Percentiles rank a stretch among this genome's conserved stretches.
Evolutionary conservation across 2,113 vertebrate genomes (phyloP).

Genomic region (Carassius auratus): DNA sequence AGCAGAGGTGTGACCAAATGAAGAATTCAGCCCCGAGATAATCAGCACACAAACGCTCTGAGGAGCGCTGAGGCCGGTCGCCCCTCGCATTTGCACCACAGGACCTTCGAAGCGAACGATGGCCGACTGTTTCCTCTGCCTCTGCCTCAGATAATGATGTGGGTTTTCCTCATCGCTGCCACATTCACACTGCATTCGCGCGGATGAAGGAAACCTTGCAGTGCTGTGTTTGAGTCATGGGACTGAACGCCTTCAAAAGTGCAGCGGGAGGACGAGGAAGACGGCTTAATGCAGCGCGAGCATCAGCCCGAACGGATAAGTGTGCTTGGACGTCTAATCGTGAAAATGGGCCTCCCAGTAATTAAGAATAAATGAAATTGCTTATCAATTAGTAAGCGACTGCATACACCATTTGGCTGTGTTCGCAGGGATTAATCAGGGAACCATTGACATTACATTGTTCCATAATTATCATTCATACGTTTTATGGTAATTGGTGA

Average conservation of each 20-base stretch:
- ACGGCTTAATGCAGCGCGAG: slow-evolving; percentile 67
- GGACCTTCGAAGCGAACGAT: background rate
- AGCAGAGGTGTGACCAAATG: slow-evolving; percentile 99
- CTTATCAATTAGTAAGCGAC: slow-evolving; percentile 76
- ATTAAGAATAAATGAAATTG: slow-evolving; percentile 79
- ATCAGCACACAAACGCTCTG: slow-evolving; percentile 84
- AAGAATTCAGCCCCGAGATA: slow-evolving; percentile 89
- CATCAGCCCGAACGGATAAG: slow-evolving; percentile 71
- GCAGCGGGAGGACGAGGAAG: background rate
- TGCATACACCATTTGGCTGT: slow-evolving; percentile 70
- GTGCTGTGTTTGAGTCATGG: slow-evolving; percentile 69
- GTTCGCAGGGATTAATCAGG: slow-evolving; percentile 77
- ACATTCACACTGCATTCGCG: background rate
- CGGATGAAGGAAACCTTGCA: background rate
- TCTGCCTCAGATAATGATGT: slow-evolving; percentile 3
- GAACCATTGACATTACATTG: slow-evolving; percentile 79
- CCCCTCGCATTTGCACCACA: background rate
- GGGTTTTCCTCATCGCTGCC: background rate
- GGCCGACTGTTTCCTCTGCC: slow-evolving; percentile 39
- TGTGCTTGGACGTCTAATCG: slow-evolving; percentile 72
- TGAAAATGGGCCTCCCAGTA: slow-evolving; percentile 75
- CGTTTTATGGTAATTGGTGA: slow-evolving; percentile 76
- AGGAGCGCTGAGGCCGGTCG: slow-evolving; percentile 81
- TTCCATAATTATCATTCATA: slow-evolving; percentile 80
- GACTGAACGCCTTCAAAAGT: slow-evolving; percentile 69